Evolutionary conservation across 2,797 vertebrate genomes (phyloP).

Genomic region (Arrhamphus sclerolepis): DNA sequence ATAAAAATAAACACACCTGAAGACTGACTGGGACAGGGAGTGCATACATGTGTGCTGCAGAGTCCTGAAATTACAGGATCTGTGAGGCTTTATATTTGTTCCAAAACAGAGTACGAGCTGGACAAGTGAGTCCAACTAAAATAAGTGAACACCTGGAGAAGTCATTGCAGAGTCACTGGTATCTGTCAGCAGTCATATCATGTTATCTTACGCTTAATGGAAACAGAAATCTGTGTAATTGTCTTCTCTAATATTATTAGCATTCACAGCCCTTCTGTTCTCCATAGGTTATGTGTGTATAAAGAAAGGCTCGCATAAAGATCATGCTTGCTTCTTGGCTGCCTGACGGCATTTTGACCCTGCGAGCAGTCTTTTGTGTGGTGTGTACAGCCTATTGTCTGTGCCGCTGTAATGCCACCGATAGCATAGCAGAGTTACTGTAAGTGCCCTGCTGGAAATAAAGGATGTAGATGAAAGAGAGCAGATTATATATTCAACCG

Average conservation of each 20-base stretch:
- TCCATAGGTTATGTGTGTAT: background rate
- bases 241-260: background rate
- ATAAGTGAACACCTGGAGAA: conserved; percentile 38
- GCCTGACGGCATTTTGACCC: conserved; percentile 26
- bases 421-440: conserved; percentile 45
- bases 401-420: conserved; percentile 35
- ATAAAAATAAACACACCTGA: conserved; percentile 4
- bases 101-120: conserved; percentile 37
- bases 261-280: background rate
- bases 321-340: conserved; percentile 16
- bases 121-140: conserved; percentile 16
- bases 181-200: conserved; percentile 16
- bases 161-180: conserved; percentile 23
- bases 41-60: conserved; percentile 25
- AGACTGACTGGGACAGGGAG: background rate
- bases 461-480: conserved; percentile 74
- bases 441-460: conserved; percentile 46
- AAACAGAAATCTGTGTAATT: background rate
- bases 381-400: conserved; percentile 25
- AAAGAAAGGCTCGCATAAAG: conserved; percentile 26
- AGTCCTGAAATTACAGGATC: conserved; percentile 45
- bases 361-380: conserved; percentile 28
- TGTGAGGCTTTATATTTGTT: conserved; percentile 43
- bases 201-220: conserved; percentile 16
- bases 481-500: conserved; percentile 81